Evolutionary conservation across 2,888 invertebrate genomes (phyloP), one percentile per base, ranked within the genome.

Genomic region (Tenthredo amoena): DNA sequence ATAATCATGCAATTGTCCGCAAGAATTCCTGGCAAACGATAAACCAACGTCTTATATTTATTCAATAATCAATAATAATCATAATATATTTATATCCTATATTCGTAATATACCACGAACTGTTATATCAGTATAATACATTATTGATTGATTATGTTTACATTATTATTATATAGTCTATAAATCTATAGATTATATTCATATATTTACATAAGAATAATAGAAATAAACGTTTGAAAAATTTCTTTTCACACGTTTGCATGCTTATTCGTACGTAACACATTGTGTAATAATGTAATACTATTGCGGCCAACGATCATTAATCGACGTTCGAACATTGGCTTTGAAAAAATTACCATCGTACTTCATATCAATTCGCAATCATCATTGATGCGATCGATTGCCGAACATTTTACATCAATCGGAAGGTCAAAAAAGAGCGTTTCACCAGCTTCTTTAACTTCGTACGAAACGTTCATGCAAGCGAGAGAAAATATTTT

Each of bases 71-170:
- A 90, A 89, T 68, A 47, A 31, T 90, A 89, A 89, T 89, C 43
- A 86, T 87, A 85, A 85, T 86, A 86, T 88, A 88, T 88, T 89
- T 84, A 84, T 89, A 86, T 86, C 82, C 86, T 87, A 88, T 88
- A 87, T 90, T 89, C 89, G 88, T 89, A 90, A 91, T 91, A 92
- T 91, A 92, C 92, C 90, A 91, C 90, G 92, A 91, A 90, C 90
- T 89, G 88, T 91, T 90, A 92, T 91, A 93, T 91, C 91, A 90
- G 89, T 93, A 93, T 93, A 90, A 91, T 93, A 93, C 93, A 93
- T 89, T 92, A 92, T 91, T 90, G 91, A 92, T 91, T 90, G 92
- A 92, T 92, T 92, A 92, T 91, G 89, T 91, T 92, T 91, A 92
- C 90, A 91, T 89, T 91, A 89, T 90, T 37, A 71, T 71, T 37